Percentiles rank a stretch among this genome's conserved stretches.
Conservation (phyloP, 2,113 vertebrate species). For the Erinaceus europaeus region DNA sequence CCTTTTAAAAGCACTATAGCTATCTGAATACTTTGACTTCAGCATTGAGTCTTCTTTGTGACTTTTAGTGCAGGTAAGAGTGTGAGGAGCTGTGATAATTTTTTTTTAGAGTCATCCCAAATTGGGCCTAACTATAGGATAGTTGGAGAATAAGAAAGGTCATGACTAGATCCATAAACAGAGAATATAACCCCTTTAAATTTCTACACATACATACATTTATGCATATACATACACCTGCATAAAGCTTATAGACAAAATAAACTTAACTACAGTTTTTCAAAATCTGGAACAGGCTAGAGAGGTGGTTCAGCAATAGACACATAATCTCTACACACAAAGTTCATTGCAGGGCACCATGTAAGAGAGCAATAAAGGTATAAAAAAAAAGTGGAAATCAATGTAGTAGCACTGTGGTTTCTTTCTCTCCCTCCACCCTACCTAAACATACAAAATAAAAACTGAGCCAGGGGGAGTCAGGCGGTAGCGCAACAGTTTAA, state of each 20-base stretch:
- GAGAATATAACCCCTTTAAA: conserved; percentile 2
- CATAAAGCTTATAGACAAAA: background rate
- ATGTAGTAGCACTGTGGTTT: too few species aligned
- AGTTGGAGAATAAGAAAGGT: background rate
- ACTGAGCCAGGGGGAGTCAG: too few species aligned
- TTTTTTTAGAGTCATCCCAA: conserved; percentile 2
- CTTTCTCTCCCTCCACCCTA: too few species aligned
- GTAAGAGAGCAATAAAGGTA: too few species aligned
- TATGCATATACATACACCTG: background rate
- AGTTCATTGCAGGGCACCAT: too few species aligned
- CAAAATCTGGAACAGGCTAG: conserved; percentile 6
- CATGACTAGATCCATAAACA: background rate
- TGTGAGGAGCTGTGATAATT: background rate
- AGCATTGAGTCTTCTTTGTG: conserved; percentile 31
- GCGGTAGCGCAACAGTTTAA: too few species aligned
- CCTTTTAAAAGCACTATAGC: background rate
- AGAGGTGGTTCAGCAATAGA: too few species aligned
- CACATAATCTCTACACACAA: too few species aligned
- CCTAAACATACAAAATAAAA: too few species aligned
- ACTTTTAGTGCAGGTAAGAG: background rate
- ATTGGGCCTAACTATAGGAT: background rate
- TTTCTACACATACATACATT: background rate
- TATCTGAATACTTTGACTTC: background rate
- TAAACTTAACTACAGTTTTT: conserved; percentile 9
- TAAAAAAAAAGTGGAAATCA: too few species aligned